Evolutionary conservation across 2,888 invertebrate genomes (phyloP), one percentile per base, ranked within the genome.

Genomic region (Busseola fusca): DNA sequence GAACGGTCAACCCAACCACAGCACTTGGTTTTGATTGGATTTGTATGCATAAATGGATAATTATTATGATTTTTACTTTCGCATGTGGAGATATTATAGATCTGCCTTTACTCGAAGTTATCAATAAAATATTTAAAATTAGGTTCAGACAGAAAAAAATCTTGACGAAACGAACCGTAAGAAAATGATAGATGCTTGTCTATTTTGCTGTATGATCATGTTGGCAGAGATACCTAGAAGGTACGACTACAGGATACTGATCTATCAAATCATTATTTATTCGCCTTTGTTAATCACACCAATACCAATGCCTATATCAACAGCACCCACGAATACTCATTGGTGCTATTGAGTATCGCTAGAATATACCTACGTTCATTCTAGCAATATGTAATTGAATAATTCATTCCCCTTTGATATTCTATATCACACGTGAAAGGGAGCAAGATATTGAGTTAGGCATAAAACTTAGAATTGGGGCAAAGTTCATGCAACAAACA

Each of bases 361-460:
- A n/a, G n/a, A n/a, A n/a, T n/a, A n/a, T n/a, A n/a, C n/a, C n/a
- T n/a, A n/a, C n/a, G 14, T 25, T 27, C 14, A 45, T 30, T 66
- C 7, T 18, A 48, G 45, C 16, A 59, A 40, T 10, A 21, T 59
- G 9, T 45, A 54, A 66, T 64, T 72, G 30, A 67, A 69, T 73
- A 73, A 81, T 80, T 64, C 60, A 69, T 69, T 72, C 21, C 57
- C 56, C 59, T 81, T 81, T 64, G 79, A 66, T 69, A 72, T 72
- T 66, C n/a, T 40, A 81, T 69, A 69, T 56, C 30, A 48, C 50
- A 25, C 3, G 34, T 40, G 16, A n/a, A 48, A 63, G 6, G 1
- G 30, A 45, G 30, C n/a, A 48, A 66, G n/a, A 63, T 67, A 74
- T 74, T 25, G 56, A 30, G 45, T 64, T 67, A 52, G 52, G 21